Conservation (phyloP, 2,888 invertebrate species). For the Cheilosia grossa region DNA sequence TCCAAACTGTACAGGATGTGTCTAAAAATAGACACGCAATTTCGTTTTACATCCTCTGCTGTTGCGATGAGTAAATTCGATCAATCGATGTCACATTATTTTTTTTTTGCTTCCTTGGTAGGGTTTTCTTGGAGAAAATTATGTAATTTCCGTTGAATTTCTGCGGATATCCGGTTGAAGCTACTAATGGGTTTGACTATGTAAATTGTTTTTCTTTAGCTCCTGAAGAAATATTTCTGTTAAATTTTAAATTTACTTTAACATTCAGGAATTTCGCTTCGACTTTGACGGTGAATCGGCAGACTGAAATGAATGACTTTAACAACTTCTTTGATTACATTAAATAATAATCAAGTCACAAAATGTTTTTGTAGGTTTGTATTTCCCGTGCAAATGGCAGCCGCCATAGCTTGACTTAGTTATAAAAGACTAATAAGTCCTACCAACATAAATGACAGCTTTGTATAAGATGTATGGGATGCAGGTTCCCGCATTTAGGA, state of each 20-base stretch:
- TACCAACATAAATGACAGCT: too few relatives aligned
- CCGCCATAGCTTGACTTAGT: too few relatives aligned
- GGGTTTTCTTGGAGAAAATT: slow-evolving; percentile 36
- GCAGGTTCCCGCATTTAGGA: too few relatives aligned
- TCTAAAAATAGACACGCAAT: slow-evolving; percentile 59
- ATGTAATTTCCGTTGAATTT: slow-evolving; percentile 70
- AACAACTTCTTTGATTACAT: too few relatives aligned
- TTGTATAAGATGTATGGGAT: too few relatives aligned
- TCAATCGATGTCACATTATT: slow-evolving; percentile 59
- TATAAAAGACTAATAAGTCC: too few relatives aligned
- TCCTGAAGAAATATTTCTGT: neutral
- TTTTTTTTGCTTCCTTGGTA: neutral
- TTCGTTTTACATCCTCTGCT: slow-evolving; percentile 35
- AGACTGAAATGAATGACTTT: too few relatives aligned
- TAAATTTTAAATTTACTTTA: neutral
- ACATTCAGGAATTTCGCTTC: neutral
- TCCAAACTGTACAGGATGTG: slow-evolving; percentile 23
- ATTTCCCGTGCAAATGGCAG: too few relatives aligned
- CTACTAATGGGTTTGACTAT: slow-evolving; percentile 44
- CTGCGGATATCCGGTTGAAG: slow-evolving; percentile 62
- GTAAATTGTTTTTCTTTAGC: slow-evolving; percentile 33
- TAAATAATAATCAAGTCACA: too few relatives aligned
- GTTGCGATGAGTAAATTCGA: slow-evolving; percentile 44
- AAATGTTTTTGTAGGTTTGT: too few relatives aligned
- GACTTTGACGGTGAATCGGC: neutral